Conservation (phyloP, 2,888 invertebrate species). For the Siphonodentalium dalli region DNA sequence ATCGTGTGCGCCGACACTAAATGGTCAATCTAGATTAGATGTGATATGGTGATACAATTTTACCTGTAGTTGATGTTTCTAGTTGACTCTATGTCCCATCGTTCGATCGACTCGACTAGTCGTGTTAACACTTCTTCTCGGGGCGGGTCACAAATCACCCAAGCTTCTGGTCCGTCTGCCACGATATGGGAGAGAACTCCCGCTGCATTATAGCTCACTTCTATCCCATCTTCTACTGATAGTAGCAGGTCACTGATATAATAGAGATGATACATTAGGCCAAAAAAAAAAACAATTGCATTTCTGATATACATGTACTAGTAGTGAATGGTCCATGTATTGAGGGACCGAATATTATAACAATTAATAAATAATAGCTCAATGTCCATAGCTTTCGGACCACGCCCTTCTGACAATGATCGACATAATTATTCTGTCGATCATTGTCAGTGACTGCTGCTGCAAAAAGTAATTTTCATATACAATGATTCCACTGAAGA, state of each 20-base stretch:
- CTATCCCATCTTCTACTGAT: slow-evolving; percentile 86
- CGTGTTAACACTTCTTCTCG: slow-evolving; percentile 74
- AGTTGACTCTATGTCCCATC: slow-evolving; percentile 86
- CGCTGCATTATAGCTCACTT: slow-evolving; percentile 95
- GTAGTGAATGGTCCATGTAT: no score
- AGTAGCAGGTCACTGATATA: slow-evolving; percentile 77
- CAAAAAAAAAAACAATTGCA: background rate
- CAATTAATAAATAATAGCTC: no score
- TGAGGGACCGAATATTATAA: no score
- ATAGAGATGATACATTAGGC: background rate
- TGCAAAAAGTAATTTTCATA: no score
- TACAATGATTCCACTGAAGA: no score
- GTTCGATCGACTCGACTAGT: slow-evolving; percentile 82
- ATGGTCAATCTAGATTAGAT: no score
- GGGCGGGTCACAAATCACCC: slow-evolving; percentile 78
- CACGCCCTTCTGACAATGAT: no score
- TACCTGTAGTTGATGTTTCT: slow-evolving; percentile 92
- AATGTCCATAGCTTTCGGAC: no score
- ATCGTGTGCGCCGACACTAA: no score
- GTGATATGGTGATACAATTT: background rate
- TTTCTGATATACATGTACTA: no score
- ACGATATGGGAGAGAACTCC: slow-evolving; percentile 95
- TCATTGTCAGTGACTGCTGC: no score
- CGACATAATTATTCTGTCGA: no score
- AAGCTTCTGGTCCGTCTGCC: slow-evolving; percentile 85